phyloP scores from a whole-genome alignment of 37 sponge, comb jelly and placozoan species.

The Lycopodina hypogea region DNA sequence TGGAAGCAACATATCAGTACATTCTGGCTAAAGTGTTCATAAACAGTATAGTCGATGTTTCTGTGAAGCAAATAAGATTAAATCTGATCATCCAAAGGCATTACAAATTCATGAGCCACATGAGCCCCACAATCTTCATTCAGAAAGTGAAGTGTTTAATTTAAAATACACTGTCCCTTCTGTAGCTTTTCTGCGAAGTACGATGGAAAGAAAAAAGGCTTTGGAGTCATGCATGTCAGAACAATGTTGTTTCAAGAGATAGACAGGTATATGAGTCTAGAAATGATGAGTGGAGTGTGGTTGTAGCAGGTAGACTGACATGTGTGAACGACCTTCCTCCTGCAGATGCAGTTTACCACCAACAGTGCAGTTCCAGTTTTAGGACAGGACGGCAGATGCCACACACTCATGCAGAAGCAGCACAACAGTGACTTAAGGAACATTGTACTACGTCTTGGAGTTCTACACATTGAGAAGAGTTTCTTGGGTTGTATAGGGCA shows the following conservation, averaged over 20 bases:
- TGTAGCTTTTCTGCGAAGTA: constrained; percentile 27
- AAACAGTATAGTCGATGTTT: neutral
- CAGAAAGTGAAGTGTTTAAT: too few relatives aligned
- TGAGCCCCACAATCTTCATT: too few relatives aligned
- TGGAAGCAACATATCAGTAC: neutral
- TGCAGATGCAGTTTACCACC: constrained; percentile 39
- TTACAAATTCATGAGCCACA: too few relatives aligned
- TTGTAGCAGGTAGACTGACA: constrained; percentile 18
- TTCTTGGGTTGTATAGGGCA: constrained; percentile 15
- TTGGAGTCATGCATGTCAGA: constrained; percentile 8
- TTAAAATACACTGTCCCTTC: constrained; percentile 28
- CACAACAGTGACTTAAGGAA: constrained; percentile 11
- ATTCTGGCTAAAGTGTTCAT: constrained; percentile 1
- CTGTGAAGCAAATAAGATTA: neutral
- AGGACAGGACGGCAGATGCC: constrained; percentile 31
- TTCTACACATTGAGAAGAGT: constrained; percentile 29
- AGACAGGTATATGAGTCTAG: constrained; percentile 17
- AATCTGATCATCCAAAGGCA: neutral
- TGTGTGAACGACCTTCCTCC: constrained; percentile 43
- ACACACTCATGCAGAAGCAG: neutral
- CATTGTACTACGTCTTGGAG: constrained; percentile 14
- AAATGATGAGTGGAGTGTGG: constrained; percentile 23
- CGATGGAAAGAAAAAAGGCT: constrained; percentile 3
- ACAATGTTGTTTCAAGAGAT: constrained; percentile 19
- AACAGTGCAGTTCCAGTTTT: constrained; percentile 29